A percentile compares a stretch with the other conserved stretches of the same genome.
Evolutionary conservation across 2,888 invertebrate species (phyloP).

Genomic region (Leucozona laternaria): DNA sequence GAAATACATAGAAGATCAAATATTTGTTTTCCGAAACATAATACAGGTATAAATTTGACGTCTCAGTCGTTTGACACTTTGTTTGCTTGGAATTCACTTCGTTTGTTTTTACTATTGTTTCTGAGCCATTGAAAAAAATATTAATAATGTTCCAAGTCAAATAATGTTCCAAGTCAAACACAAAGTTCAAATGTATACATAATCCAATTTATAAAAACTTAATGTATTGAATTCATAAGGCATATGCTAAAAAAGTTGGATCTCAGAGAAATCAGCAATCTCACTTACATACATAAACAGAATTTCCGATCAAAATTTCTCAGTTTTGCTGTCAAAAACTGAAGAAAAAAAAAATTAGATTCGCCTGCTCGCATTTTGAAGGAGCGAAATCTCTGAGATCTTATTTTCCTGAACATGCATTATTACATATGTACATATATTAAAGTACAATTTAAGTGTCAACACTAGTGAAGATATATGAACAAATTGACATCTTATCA

Average conservation of each 20-base stretch:
- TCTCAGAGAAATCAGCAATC: no score
- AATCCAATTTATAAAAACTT: background rate
- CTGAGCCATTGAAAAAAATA: no score
- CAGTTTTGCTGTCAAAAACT: no score
- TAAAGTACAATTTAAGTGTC: background rate
- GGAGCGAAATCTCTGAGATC: no score
- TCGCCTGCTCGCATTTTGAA: no score
- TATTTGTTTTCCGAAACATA: background rate
- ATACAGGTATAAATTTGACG: background rate
- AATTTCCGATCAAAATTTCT: no score
- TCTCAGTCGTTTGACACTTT: background rate
- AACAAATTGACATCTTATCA: constrained; percentile 38
- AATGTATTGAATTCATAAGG: background rate
- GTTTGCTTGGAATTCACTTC: background rate
- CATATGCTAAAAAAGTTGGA: no score
- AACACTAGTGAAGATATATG: constrained; percentile 4
- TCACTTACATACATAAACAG: no score
- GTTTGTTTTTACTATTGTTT: background rate
- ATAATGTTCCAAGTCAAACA: background rate
- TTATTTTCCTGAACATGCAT: no score
- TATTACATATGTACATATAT: background rate
- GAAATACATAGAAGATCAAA: no score
- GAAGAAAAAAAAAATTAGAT: no score
- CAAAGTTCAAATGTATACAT: background rate
- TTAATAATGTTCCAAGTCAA: background rate